phyloP scores from a whole-genome alignment of 2,797 vertebrate genomes.

The Sebastiscus tertius region DNA sequence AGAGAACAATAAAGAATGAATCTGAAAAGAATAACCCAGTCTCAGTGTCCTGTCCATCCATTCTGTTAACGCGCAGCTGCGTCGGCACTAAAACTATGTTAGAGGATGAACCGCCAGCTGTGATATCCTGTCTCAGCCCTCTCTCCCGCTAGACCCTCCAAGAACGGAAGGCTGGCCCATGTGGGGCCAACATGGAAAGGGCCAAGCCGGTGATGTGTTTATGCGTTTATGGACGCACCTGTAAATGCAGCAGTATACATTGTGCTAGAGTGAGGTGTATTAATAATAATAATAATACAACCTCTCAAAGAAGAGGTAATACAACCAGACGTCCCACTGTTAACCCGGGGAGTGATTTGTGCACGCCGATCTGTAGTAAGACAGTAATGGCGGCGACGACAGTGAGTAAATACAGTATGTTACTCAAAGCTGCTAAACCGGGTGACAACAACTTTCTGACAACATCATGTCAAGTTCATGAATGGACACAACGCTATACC shows the following conservation, averaged over 20 bases:
- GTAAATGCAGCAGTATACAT: not conserved
- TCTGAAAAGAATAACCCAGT: not conserved
- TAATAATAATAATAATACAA: no score
- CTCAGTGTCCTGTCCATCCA: not conserved
- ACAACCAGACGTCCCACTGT: not conserved
- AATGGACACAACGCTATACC: no score
- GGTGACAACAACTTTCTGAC: no score
- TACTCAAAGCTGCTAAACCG: no score
- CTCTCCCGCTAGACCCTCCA: not conserved
- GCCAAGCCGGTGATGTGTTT: accelerated
- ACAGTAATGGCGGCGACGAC: not conserved
- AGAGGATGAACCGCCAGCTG: not conserved
- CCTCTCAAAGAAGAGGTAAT: not conserved
- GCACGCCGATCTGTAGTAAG: not conserved
- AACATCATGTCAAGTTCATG: no score
- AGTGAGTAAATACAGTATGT: not conserved
- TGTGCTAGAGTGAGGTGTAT: not conserved
- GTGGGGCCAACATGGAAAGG: not conserved
- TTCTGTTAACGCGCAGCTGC: not conserved
- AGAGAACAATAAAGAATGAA: no score
- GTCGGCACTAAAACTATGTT: not conserved
- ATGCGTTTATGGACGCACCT: not conserved
- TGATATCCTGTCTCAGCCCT: not conserved
- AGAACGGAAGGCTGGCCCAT: not conserved
- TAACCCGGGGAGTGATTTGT: not conserved